Base-by-base conservation (phyloP, 2,113 vertebrate genomes). In the Ophiodon elongatus region DNA sequence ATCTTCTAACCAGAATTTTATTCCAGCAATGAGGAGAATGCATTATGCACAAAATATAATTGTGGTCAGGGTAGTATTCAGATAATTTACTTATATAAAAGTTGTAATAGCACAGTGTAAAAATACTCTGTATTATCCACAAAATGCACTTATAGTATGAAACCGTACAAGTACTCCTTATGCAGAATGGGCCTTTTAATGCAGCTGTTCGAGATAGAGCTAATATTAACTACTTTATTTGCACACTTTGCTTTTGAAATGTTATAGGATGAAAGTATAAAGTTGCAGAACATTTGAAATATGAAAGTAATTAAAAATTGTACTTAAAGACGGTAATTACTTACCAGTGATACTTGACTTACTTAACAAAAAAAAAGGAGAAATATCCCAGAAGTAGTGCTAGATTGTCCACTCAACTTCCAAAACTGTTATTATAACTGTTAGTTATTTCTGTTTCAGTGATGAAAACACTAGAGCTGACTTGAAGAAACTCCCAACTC, bases 401-500 rank as follows among this genome's bases (percentile, higher is more conserved):
- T 0, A 62, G 13, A 29, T 76, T 17, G 2, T 23, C 8, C 23
- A 41, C 8, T 57, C 23, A 15, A 17, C 8, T 25, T 45, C 27
- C 39, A 4, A 14, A 59, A 45, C 7, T 41, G 6, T 56, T 6
- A 9, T 43, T 23, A 52, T 3, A 37, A 6, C 21, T 13, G 2
- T 62, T 45, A 35, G 3, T 59, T 6, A 23, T 73, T 15, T 84
- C 33, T 31, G 1, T 92, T 85, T 69, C 94, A 99, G 98, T 94
- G 97, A 99, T 91, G 98, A 99, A 91, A 95, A 96, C 87, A 97
- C 98, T 56, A 95, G 96, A 92, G 96, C 94, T 19, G 97, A 99
- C 86, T 93, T 99, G 92, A 99, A 98, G 96, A 99, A 99, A 90
- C 95, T 99, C 35, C 98, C 98, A 19, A 97, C 97, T 8, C 96